phyloP scores from a whole-genome alignment of 2,888 invertebrate species.

The Andrena bucephala region DNA sequence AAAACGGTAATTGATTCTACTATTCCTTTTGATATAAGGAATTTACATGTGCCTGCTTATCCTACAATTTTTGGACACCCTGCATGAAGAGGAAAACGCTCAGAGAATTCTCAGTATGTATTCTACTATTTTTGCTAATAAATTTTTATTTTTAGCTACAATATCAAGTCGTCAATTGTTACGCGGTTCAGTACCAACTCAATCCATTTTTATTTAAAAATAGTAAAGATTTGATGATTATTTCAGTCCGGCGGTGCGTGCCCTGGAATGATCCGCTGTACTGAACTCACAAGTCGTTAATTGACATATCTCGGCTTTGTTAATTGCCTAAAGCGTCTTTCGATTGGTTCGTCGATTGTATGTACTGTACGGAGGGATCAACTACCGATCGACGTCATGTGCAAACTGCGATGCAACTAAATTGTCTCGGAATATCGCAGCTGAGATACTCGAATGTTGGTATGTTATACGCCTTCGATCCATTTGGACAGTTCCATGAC shows the following conservation, averaged over 20 bases:
- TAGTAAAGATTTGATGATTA: not conserved
- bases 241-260: not conserved
- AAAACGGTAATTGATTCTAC: too few species aligned
- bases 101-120: too few species aligned
- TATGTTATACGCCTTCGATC: slow-evolving; percentile 29
- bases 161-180: too few species aligned
- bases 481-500: not conserved
- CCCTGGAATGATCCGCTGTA: not conserved
- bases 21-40: too few species aligned
- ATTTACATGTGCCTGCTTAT: too few species aligned
- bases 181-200: too few species aligned
- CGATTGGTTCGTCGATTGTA: slow-evolving; percentile 35
- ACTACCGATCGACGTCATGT: not conserved
- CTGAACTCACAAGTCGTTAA: not conserved
- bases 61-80: too few species aligned
- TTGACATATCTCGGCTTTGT: not conserved
- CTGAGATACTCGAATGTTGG: slow-evolving; percentile 9
- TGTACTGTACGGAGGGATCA: not conserved
- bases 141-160: too few species aligned
- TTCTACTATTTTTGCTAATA: too few species aligned
- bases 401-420: slow-evolving; percentile 28
- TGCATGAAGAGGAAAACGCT: too few species aligned
- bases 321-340: slow-evolving; percentile 14
- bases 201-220: too few species aligned
- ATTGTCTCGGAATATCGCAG: slow-evolving; percentile 29